phyloP scores from a whole-genome alignment of 2,888 invertebrate species.

The Agrochola macilenta region DNA sequence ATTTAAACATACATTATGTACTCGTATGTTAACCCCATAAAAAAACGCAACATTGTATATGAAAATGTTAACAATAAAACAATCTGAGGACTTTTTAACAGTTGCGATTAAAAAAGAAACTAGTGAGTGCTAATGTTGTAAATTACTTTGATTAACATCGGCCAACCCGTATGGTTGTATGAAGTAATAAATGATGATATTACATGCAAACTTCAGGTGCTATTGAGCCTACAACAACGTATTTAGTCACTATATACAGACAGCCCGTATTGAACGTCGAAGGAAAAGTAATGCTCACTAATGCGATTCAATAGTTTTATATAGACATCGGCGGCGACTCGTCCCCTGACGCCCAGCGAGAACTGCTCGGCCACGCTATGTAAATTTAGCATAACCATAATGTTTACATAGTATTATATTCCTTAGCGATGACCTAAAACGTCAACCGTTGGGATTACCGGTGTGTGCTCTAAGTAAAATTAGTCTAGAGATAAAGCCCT shows the following conservation, averaged over 20 bases:
- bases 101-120: slow-evolving; percentile 9
- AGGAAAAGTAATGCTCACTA: slow-evolving; percentile 44
- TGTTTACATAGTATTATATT: slow-evolving; percentile 55
- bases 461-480: slow-evolving; percentile 47
- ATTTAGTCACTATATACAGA: slow-evolving; percentile 11
- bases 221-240: slow-evolving; percentile 21
- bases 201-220: slow-evolving; percentile 19
- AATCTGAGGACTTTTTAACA: not conserved
- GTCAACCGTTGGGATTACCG: slow-evolving; percentile 38
- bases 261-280: slow-evolving; percentile 11
- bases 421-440: slow-evolving; percentile 50
- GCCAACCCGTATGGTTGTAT: not conserved
- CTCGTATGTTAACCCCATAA: slow-evolving; percentile 22
- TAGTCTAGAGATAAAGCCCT: slow-evolving; percentile 34
- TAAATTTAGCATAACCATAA: slow-evolving; percentile 51
- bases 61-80: slow-evolving; percentile 4
- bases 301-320: slow-evolving; percentile 53
- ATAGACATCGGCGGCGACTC: slow-evolving; percentile 50
- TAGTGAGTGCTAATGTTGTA: slow-evolving; percentile 6
- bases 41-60: slow-evolving; percentile 10
- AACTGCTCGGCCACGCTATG: slow-evolving; percentile 40
- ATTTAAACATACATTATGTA: slow-evolving; percentile 18
- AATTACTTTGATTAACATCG: slow-evolving; percentile 19
- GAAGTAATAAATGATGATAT: slow-evolving; percentile 24
- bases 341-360: slow-evolving; percentile 46